Percentiles rank a stretch among this genome's conserved stretches.
These are phyloP conservation scores for Drosophila biarmipes DNA, from an alignment of 1,140 invertebrate species.

Conservation along the genomic window DNA sequence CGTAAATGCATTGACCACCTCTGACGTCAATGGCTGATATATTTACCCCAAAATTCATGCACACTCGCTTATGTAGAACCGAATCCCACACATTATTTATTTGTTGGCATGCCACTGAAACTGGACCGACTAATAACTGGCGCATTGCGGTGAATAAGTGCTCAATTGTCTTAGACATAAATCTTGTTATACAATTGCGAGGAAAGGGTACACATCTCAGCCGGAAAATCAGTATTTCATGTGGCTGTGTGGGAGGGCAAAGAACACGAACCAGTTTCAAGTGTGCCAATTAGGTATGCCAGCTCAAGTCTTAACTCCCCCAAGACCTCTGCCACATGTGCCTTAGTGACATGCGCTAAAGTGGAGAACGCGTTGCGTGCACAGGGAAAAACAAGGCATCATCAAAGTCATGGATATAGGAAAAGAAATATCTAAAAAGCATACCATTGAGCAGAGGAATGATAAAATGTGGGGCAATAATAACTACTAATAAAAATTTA, in stretches of 20 bases:
- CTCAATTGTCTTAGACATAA: slow-evolving; percentile 37
- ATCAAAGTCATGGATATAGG: not conserved
- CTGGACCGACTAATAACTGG: slow-evolving; percentile 18
- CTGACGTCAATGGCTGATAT: slow-evolving; percentile 30
- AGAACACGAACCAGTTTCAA: slow-evolving; percentile 53
- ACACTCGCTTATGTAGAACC: not conserved
- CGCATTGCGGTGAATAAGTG: slow-evolving; percentile 30
- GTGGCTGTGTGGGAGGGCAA: slow-evolving; percentile 22
- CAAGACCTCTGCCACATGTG: not conserved
- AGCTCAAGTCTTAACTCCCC: slow-evolving; percentile 18
- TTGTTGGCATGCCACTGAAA: slow-evolving; percentile 7
- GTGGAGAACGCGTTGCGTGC: slow-evolving; percentile 11
- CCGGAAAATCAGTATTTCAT: slow-evolving; percentile 11
- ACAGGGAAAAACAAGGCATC: not conserved
- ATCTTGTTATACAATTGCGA: slow-evolving; percentile 36
- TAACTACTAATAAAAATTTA: no score
- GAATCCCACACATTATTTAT: slow-evolving; percentile 10
- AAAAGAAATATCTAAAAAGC: no score
- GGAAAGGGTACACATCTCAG: slow-evolving; percentile 8
- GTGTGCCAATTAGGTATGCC: slow-evolving; percentile 47
- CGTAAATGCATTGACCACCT: slow-evolving; percentile 4
- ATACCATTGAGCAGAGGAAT: no score
- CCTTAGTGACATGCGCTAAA: slow-evolving; percentile 20
- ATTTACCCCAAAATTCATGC: slow-evolving; percentile 14
- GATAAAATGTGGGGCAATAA: no score